Evolutionary conservation across 2,113 vertebrate species (phyloP).

Genomic region (Agelaius tricolor): DNA sequence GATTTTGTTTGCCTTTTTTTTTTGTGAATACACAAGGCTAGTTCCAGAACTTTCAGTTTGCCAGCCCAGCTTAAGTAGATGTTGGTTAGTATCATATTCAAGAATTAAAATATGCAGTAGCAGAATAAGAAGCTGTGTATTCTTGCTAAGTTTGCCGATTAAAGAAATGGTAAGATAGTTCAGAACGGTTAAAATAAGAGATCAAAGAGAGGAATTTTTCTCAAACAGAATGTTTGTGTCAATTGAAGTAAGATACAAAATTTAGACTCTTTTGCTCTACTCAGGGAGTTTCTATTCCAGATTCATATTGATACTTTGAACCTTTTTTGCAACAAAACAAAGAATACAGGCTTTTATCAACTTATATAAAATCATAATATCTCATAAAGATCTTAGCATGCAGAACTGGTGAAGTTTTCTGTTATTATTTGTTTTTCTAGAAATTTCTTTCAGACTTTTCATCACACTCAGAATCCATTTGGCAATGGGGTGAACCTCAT

Average conservation of each 20-base stretch:
- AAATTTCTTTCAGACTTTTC: not conserved
- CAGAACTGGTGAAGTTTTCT: not conserved
- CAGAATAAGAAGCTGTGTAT: not conserved
- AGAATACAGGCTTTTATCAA: not conserved
- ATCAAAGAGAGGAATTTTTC: not conserved
- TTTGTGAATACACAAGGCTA: not conserved
- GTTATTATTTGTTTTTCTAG: not conserved
- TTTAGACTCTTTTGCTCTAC: not conserved
- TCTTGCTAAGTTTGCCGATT: not conserved
- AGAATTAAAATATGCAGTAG: not conserved
- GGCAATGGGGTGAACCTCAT: not conserved
- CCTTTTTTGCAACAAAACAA: not conserved
- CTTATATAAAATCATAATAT: not conserved
- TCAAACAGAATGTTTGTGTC: not conserved
- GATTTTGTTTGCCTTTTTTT: not conserved
- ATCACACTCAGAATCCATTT: not conserved
- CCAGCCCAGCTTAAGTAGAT: not conserved
- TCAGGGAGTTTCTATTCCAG: not conserved
- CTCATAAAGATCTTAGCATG: not conserved
- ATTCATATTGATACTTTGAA: not conserved
- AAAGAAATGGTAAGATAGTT: not conserved
- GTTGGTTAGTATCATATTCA: not conserved
- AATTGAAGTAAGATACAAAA: not conserved
- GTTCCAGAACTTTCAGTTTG: not conserved
- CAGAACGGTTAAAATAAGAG: not conserved